These are phyloP conservation scores for Psix sp. DNA, from an alignment of 1,140 invertebrate species.

Conservation along the genomic window DNA sequence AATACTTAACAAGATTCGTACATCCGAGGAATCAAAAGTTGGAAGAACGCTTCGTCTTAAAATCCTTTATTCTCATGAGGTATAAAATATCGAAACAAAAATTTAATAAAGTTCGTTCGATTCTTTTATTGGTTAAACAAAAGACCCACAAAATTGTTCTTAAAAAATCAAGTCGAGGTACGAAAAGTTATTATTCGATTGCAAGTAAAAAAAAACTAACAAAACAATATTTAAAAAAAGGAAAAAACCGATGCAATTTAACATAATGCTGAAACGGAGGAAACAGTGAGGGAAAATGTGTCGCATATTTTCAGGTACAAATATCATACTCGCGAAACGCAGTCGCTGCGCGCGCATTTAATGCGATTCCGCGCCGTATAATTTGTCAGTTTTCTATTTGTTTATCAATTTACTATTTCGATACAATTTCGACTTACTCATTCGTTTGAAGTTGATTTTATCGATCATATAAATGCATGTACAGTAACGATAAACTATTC, in stretches of 20 bases:
- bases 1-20: constrained; percentile 30
- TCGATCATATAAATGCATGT: constrained; percentile 66
- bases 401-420: constrained; percentile 5
- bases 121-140: too few species aligned
- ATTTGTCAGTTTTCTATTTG: constrained; percentile 5
- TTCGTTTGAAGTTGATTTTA: constrained; percentile 22
- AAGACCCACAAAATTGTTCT: too few species aligned
- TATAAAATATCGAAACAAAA: too few species aligned
- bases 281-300: constrained; percentile 41
- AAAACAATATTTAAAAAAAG: not conserved
- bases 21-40: constrained; percentile 2
- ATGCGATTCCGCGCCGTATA: constrained; percentile 18
- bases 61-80: too few species aligned
- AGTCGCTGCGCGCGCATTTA: constrained; percentile 28
- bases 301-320: constrained; percentile 70
- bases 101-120: too few species aligned
- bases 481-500: constrained; percentile 61
- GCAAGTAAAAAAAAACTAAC: too few species aligned
- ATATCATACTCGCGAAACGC: constrained; percentile 63
- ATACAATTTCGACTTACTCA: not conserved
- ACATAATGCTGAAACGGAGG: constrained; percentile 1
- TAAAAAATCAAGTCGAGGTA: too few species aligned
- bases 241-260: not conserved
- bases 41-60: constrained; percentile 18
- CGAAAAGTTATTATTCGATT: too few species aligned